phyloP scores from a whole-genome alignment of 2,797 vertebrate species.

The Neomorphus geoffroyi region DNA sequence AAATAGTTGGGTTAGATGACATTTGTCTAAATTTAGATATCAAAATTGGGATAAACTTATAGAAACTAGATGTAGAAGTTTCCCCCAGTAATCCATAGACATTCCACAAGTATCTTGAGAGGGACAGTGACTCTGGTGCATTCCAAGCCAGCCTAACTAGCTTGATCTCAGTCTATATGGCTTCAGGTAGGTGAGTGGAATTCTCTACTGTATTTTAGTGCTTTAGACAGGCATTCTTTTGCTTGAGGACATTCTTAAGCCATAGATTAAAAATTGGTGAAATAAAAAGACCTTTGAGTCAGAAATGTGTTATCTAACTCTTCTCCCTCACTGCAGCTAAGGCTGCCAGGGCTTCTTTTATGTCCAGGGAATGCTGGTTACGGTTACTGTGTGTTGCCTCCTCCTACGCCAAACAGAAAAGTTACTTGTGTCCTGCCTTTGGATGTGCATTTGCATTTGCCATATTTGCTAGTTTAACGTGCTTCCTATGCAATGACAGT shows the following conservation, averaged over 20 bases:
- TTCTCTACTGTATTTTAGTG: neutral
- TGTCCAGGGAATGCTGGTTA: neutral
- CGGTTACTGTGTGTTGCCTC: neutral
- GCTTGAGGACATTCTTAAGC: neutral
- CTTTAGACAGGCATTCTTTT: fast-evolving
- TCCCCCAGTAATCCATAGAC: neutral
- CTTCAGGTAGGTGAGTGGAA: neutral
- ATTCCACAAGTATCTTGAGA: neutral
- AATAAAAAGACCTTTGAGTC: neutral
- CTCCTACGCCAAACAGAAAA: neutral
- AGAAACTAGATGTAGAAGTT: neutral
- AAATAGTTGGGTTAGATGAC: neutral
- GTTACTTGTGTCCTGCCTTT: neutral
- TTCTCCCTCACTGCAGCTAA: neutral
- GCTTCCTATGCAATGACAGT: neutral
- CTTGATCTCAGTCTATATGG: neutral
- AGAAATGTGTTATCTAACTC: neutral
- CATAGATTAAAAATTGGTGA: neutral
- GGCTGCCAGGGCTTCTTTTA: neutral
- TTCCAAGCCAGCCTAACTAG: neutral
- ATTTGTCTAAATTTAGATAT: neutral
- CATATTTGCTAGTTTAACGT: neutral
- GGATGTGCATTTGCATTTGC: neutral
- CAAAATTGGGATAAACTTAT: neutral
- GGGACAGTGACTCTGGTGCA: neutral